These are phyloP conservation scores for Alcedo atthis DNA, from an alignment of 2,797 vertebrate genomes.

Conservation along the genomic window DNA sequence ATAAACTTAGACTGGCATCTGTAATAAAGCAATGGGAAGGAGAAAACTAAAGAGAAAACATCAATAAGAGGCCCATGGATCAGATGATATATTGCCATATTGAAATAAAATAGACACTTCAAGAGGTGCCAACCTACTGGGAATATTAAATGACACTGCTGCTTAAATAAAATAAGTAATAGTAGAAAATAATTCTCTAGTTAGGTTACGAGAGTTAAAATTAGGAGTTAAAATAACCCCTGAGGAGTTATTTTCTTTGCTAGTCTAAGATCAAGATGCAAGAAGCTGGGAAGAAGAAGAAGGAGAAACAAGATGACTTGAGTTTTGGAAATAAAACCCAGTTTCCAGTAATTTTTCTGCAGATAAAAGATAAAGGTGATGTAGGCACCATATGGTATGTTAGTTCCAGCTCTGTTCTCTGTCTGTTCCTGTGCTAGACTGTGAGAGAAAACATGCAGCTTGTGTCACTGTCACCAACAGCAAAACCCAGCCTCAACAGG, in stretches of 20 bases:
- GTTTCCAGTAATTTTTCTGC: background rate
- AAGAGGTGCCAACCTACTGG: background rate
- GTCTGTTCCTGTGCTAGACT: background rate
- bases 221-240: background rate
- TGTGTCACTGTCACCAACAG: background rate
- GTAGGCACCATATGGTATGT: background rate
- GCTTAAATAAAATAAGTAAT: background rate
- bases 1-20: background rate
- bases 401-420: background rate
- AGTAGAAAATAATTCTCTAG: background rate
- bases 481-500: background rate
- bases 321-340: background rate
- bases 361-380: conserved; percentile 18
- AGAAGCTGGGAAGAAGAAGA: background rate
- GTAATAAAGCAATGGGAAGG: background rate
- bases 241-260: background rate
- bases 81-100: background rate
- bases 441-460: background rate
- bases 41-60: background rate
- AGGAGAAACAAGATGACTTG: background rate
- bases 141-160: background rate
- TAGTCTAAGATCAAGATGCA: background rate
- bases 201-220: background rate
- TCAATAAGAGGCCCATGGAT: background rate
- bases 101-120: background rate